Evolutionary conservation across 2,888 invertebrate genomes (phyloP).

Genomic region (Microdon myrmicae): DNA sequence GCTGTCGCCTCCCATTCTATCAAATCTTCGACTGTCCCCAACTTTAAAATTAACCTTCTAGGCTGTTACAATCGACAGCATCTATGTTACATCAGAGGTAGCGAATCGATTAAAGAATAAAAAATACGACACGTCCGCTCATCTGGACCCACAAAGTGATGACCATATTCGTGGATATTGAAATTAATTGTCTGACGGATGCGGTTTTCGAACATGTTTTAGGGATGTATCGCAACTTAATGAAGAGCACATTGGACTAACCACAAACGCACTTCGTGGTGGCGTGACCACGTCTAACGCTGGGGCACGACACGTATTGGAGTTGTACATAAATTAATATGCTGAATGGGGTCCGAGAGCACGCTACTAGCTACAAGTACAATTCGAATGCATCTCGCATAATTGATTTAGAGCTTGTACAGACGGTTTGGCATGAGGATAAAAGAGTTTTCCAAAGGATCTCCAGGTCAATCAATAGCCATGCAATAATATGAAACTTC

Average conservation of each 20-base stretch:
- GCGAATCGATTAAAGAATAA: conserved; percentile 24
- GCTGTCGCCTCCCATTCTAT: no score
- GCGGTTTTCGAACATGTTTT: conserved; percentile 40
- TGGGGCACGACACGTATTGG: conserved; percentile 19
- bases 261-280: conserved; percentile 36
- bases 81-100: no score
- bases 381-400: conserved; percentile 37
- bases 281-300: no score
- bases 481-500: no score
- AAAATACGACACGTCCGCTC: conserved; percentile 12
- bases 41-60: no score
- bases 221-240: conserved; percentile 3
- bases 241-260: conserved; percentile 24
- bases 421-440: no score
- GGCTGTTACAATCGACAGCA: no score
- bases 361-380: conserved; percentile 31
- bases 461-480: no score
- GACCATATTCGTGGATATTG: no score
- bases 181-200: conserved; percentile 45
- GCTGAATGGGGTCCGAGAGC: conserved; percentile 25
- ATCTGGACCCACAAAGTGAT: conserved; percentile 20
- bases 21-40: no score
- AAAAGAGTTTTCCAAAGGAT: no score
- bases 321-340: conserved; percentile 43
- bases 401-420: conserved; percentile 36